phyloP scores from a whole-genome alignment of 2,888 invertebrate species.

The Pteria penguin region DNA sequence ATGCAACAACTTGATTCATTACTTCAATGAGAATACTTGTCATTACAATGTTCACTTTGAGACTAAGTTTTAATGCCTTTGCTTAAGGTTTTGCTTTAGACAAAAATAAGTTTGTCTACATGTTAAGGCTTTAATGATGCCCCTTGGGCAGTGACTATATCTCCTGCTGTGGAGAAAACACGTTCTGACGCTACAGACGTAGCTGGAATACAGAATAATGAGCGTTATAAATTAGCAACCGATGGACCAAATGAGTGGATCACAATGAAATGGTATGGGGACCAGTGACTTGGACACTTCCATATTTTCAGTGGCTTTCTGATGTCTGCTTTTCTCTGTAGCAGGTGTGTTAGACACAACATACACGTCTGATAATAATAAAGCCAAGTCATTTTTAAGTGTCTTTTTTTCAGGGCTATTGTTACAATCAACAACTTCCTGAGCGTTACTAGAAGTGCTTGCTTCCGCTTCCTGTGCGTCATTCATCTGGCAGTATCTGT shows the following conservation, averaged over 20 bases:
- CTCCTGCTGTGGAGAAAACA: conserved; percentile 36
- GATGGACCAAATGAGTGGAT: conserved; percentile 5
- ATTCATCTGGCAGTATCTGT: no score
- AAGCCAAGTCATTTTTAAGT: conserved; percentile 3
- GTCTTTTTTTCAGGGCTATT: conserved; percentile 4
- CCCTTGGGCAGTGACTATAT: conserved; percentile 30
- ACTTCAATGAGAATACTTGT: no score
- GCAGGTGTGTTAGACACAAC: background rate
- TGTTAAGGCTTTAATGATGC: conserved; percentile 5
- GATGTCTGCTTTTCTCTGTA: conserved; percentile 5
- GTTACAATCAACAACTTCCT: no score
- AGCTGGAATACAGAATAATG: conserved; percentile 29
- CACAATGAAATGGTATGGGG: background rate
- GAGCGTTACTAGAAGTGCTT: no score
- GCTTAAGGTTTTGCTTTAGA: conserved; percentile 30
- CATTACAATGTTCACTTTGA: no score
- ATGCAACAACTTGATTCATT: no score
- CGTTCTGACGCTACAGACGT: conserved; percentile 34
- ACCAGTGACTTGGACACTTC: background rate
- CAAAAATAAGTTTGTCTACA: conserved; percentile 33
- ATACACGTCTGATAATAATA: conserved; percentile 5
- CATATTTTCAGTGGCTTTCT: conserved; percentile 2
- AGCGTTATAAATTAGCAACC: no score
- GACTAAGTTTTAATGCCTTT: no score
- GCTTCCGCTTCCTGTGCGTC: no score